Percentiles rank a stretch among this genome's conserved stretches.
Conservation (phyloP, 2,113 vertebrate species). For the Gymnarchus niloticus region DNA sequence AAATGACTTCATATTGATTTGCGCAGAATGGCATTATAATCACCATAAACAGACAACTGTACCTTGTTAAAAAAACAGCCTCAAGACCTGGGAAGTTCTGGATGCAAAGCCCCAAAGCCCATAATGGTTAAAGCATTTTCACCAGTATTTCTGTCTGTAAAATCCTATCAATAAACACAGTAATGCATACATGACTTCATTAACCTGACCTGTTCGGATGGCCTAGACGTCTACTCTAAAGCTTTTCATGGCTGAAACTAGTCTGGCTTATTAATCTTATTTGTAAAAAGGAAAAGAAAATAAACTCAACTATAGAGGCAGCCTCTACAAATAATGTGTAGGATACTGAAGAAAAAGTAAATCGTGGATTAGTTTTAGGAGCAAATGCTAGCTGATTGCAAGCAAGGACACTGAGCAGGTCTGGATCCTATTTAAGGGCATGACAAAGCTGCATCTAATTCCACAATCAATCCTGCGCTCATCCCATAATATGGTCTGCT, state of each 20-base stretch:
- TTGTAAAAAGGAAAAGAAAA: not conserved
- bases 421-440: not conserved
- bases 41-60: no score
- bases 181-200: not conserved
- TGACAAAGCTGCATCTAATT: not conserved
- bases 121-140: not conserved
- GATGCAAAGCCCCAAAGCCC: not conserved
- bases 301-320: not conserved
- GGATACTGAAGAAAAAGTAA: not conserved
- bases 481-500: not conserved
- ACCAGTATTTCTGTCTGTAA: not conserved
- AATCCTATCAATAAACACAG: not conserved
- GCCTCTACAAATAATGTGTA: not conserved
- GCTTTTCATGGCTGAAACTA: not conserved
- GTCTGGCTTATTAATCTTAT: not conserved
- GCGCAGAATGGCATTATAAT: no score
- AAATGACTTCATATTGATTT: no score
- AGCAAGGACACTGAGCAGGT: not conserved
- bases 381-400: not conserved
- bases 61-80: no score
- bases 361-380: not conserved
- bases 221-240: not conserved
- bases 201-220: not conserved
- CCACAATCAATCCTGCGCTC: not conserved
- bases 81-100: not conserved